These are phyloP conservation scores for Aspidoscelis tigris DNA, from an alignment of 2,113 vertebrate species.

Conservation along the genomic window DNA sequence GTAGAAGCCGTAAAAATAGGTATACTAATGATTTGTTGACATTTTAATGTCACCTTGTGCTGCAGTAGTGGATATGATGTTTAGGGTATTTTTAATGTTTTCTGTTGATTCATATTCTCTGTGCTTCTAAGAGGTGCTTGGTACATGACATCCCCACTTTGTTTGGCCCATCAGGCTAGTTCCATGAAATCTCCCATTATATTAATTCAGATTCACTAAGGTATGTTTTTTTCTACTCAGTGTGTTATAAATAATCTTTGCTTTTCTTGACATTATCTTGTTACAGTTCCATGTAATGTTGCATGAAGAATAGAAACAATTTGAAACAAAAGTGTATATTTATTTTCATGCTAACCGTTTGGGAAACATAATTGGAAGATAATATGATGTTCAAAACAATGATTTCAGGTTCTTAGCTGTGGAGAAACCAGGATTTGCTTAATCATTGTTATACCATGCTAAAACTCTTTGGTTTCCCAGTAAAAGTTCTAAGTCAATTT, in stretches of 20 bases:
- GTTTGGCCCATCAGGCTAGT: not conserved
- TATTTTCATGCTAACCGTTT: not conserved
- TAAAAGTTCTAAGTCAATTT: not conserved
- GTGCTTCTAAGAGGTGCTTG: not conserved
- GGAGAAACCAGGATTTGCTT: not conserved
- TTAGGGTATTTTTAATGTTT: not conserved
- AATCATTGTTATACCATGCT: not conserved
- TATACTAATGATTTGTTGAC: not conserved
- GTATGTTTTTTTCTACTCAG: not conserved
- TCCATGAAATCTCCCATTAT: not conserved
- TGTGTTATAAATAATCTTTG: not conserved
- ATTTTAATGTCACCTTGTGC: not conserved
- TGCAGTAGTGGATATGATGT: not conserved
- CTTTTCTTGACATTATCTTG: constrained; percentile 10
- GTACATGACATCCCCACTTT: not conserved
- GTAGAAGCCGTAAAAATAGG: not conserved
- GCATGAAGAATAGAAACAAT: not conserved
- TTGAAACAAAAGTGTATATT: not conserved
- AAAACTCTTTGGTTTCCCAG: not conserved
- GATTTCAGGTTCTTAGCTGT: not conserved
- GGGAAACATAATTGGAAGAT: not conserved
- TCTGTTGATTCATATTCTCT: not conserved
- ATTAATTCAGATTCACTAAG: not conserved
- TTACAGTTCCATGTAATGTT: not conserved
- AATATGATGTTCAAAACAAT: not conserved